Evolutionary conservation across 2,888 invertebrate species (phyloP).

Genomic region (Caenorhabditis sp.): DNA sequence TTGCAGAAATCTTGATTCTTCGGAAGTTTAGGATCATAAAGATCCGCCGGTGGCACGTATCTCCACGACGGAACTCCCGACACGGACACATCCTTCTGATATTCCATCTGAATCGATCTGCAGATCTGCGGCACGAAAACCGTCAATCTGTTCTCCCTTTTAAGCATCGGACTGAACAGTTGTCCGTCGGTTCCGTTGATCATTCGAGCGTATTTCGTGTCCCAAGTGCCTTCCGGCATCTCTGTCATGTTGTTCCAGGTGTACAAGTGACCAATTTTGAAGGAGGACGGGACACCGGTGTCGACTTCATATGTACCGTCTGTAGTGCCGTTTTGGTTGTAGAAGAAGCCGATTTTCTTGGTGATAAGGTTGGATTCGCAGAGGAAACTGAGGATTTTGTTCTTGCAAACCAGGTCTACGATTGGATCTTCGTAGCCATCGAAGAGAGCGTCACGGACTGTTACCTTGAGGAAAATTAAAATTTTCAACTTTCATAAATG

Average conservation of each 20-base stretch:
- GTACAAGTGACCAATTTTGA: conserved; percentile 74
- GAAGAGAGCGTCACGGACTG: conserved; percentile 77
- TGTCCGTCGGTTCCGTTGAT: conserved; percentile 81
- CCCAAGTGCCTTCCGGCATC: conserved; percentile 74
- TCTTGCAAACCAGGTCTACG: conserved; percentile 69
- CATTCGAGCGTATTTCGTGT: conserved; percentile 74
- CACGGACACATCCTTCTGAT: conserved; percentile 59
- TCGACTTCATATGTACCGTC: conserved; percentile 79
- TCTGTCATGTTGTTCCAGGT: conserved; percentile 77
- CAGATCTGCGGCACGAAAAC: conserved; percentile 77
- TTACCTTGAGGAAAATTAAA: conserved; percentile 15
- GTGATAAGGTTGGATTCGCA: conserved; percentile 75
- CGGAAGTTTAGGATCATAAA: conserved; percentile 73
- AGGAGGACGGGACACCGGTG: conserved; percentile 72
- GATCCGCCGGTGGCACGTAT: conserved; percentile 70
- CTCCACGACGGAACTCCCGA: conserved; percentile 73
- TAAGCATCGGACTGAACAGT: conserved; percentile 76
- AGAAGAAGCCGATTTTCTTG: conserved; percentile 79
- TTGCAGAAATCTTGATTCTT: conserved; percentile 77
- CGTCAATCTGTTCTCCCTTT: conserved; percentile 58
- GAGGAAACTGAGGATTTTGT: conserved; percentile 62
- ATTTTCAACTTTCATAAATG: not conserved
- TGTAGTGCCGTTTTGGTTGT: conserved; percentile 78
- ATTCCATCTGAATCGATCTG: conserved; percentile 75
- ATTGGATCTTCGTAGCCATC: conserved; percentile 80